Base-by-base conservation (phyloP, 2,113 vertebrate species). In the Sapajus apella region DNA sequence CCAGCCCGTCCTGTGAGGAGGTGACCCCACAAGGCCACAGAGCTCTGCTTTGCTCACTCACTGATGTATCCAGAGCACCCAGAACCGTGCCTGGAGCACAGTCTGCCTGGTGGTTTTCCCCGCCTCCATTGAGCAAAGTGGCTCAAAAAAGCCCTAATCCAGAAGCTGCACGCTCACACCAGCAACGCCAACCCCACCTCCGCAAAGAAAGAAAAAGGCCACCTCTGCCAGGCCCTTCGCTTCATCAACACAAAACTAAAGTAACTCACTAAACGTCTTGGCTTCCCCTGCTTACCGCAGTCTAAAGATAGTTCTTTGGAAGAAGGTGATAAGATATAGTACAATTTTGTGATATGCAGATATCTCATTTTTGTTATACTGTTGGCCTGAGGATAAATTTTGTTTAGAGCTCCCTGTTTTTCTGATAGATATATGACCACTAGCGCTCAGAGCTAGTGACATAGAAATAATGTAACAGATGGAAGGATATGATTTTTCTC, bases 331-430 rank as follows among this genome's bases (percentile, higher is more conserved):
- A 77, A 30, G 66, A 83, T 14, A 56, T 0, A 25, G n/a, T 11
- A 52, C 47, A 73, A 23, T 70, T 75, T 18, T 72, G 17, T 86
- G 50, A 66, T 47, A 27, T n/a, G 72, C 35, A 87, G 37, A 81
- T 30, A 47, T 14, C 12, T 32, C 94, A 77, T 84, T 97, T 96
- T 97, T 80, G 87, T 84, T 47, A 66, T 35, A 18, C 3, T 70
- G 30, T 61, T 70, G 66, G 52, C 55, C 79, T 76, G 77, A 82
- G 82, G 43, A 87, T 76, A 83, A 95, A 56, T 94, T 91, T 79
- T 68, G 3, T 76, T 94, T 85, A 37, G 73, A 23, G 37, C 61
- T 58, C n/a, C 43, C 11, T 47, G 21, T 32, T 75, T 85, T 89
- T 45, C 70, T 72, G 82, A 86, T 56, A 91, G 86, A 66, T 72